Percentiles rank a stretch among this genome's conserved stretches.
These are phyloP conservation scores for Mesocricetus auratus DNA, from an alignment of 2,113 vertebrate species.

Conservation along the genomic window DNA sequence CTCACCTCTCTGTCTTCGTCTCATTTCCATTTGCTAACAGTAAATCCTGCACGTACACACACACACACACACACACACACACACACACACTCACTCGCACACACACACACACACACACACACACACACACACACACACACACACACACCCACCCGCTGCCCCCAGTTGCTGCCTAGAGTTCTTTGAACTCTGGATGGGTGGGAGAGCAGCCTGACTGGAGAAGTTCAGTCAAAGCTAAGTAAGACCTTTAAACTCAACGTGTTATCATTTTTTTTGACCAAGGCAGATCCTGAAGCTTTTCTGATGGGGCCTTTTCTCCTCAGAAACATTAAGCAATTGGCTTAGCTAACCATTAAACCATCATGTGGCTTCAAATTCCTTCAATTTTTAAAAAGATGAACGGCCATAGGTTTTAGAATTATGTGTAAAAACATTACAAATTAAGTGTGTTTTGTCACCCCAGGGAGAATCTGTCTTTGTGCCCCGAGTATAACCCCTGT, in stretches of 20 bases:
- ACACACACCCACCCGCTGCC: neutral
- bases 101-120: too few species aligned
- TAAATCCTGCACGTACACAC: neutral
- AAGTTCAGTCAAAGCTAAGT: neutral
- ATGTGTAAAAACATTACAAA: neutral
- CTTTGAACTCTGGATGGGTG: neutral
- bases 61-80: too few species aligned
- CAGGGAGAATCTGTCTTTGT: neutral
- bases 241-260: neutral
- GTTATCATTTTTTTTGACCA: neutral
- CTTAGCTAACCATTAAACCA: slow-evolving; percentile 10
- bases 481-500: neutral
- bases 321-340: slow-evolving; percentile 8
- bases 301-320: neutral
- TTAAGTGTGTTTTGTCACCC: neutral
- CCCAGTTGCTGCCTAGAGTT: neutral
- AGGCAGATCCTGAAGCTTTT: neutral
- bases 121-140: too few species aligned
- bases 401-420: neutral
- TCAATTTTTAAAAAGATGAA: slow-evolving; percentile 7
- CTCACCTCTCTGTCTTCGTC: neutral
- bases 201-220: neutral
- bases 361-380: neutral
- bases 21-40: neutral
- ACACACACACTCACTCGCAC: too few species aligned